A percentile compares a stretch with the other conserved stretches of the same genome.
These are phyloP conservation scores for Mola mola DNA, from an alignment of 2,113 vertebrate genomes.

Conservation along the genomic window DNA sequence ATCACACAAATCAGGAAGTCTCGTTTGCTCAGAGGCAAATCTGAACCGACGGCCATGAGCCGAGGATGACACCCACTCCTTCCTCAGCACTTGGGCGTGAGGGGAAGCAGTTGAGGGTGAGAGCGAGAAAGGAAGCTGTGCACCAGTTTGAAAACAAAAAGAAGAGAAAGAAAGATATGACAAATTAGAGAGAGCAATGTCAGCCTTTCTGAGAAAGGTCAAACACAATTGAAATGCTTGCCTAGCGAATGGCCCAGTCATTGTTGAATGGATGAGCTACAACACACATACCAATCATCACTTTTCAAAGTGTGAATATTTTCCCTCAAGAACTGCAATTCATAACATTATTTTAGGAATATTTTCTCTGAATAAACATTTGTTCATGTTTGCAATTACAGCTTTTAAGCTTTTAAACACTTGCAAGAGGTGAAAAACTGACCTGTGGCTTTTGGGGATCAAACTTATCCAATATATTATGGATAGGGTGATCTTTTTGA, in stretches of 20 bases:
- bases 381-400: neutral
- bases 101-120: conserved; percentile 10
- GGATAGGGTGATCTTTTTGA: neutral
- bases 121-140: conserved; percentile 5
- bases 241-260: conserved; percentile 6
- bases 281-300: neutral
- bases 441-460: neutral
- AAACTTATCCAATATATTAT: neutral
- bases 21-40: conserved; percentile 62
- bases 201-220: conserved; percentile 21
- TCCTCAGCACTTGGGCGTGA: conserved; percentile 38
- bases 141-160: conserved; percentile 1
- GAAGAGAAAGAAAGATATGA: conserved; percentile 2
- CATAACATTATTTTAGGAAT: neutral
- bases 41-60: conserved; percentile 64
- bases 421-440: neutral
- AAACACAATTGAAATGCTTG: conserved; percentile 11
- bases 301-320: too few relatives aligned
- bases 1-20: conserved; percentile 79
- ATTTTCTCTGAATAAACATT: conserved; percentile 14
- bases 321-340: neutral
- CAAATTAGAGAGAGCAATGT: conserved; percentile 7
- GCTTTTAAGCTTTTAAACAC: neutral
- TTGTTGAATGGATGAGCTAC: conserved; percentile 5
- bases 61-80: conserved; percentile 53